Conservation (phyloP, 1,140 invertebrate species). For the Choristoneura fumiferana region DNA sequence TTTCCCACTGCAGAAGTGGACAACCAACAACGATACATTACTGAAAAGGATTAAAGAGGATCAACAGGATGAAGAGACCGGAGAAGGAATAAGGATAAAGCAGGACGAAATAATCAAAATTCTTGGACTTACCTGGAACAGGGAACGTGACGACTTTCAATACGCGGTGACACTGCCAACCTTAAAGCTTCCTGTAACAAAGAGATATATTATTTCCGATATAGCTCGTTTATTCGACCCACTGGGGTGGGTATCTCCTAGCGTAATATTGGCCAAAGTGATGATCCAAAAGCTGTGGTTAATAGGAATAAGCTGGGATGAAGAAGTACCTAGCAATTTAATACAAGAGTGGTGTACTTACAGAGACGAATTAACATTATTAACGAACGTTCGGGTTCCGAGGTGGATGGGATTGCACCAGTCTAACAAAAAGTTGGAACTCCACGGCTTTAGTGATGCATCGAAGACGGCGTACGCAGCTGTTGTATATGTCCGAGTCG, state of each 20-base stretch:
- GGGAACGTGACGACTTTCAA: constrained; percentile 7
- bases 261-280: too few species aligned
- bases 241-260: too few species aligned
- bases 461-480: too few species aligned
- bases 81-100: not conserved
- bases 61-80: too few species aligned
- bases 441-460: too few species aligned
- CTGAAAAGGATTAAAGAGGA: too few species aligned
- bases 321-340: too few species aligned
- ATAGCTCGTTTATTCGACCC: not conserved
- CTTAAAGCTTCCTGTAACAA: not conserved
- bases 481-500: too few species aligned
- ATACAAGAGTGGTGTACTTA: not conserved
- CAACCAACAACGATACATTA: too few species aligned
- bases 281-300: too few species aligned
- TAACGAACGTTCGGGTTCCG: not conserved
- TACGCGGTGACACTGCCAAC: not conserved
- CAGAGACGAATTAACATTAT: not conserved
- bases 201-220: not conserved
- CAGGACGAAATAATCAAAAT: constrained; percentile 15
- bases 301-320: too few species aligned
- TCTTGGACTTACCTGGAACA: constrained; percentile 19
- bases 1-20: too few species aligned
- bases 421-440: not conserved
- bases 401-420: not conserved